Conservation (phyloP, 2,113 vertebrate genomes). For the Pelusios castaneus region DNA sequence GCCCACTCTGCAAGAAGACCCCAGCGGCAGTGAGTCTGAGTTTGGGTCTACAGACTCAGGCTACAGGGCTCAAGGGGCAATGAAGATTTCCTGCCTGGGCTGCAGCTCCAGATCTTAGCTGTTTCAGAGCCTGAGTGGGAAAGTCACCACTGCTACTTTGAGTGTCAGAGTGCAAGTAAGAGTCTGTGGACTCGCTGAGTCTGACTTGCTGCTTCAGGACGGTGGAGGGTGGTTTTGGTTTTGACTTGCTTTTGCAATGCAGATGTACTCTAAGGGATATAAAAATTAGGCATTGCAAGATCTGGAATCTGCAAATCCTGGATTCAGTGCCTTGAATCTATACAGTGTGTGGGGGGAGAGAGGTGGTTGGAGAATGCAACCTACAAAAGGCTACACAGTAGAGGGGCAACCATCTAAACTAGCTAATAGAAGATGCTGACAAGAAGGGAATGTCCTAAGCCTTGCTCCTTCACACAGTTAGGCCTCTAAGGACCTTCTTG, state of each 20-base stretch:
- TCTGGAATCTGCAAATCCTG: background rate
- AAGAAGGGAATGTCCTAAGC: background rate
- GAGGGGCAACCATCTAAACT: background rate
- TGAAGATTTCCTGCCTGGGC: too few species aligned
- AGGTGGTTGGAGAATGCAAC: background rate
- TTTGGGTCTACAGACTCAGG: background rate
- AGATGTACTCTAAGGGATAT: background rate
- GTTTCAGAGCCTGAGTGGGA: background rate
- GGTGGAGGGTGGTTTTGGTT: background rate
- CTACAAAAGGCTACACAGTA: background rate
- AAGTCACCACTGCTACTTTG: background rate
- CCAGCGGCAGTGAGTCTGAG: background rate
- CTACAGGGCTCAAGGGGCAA: too few species aligned
- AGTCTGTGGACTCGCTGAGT: background rate
- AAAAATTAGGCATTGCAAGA: background rate
- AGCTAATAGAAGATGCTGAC: background rate
- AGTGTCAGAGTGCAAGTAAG: background rate
- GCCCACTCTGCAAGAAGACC: background rate
- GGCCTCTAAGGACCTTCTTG: background rate
- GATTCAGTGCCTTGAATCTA: background rate
- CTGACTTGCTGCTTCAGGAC: background rate
- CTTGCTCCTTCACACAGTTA: background rate
- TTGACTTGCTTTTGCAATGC: background rate
- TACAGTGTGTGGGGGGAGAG: background rate
- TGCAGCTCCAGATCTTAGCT: background rate